Base-by-base conservation (phyloP, 2,888 invertebrate genomes). In the Callinectes sapidus region DNA sequence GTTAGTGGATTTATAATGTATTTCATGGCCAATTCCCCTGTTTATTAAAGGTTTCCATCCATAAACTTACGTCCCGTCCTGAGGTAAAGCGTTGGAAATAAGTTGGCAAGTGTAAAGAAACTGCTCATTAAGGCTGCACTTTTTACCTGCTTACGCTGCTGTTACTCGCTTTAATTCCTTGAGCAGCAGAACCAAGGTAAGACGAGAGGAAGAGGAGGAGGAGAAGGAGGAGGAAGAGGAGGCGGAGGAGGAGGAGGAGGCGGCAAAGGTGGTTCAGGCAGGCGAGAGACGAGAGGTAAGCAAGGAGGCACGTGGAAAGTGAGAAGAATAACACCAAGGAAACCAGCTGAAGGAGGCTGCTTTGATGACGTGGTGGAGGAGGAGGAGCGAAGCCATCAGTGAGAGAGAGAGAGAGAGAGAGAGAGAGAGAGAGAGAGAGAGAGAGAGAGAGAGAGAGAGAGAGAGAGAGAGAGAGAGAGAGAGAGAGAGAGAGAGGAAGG, bases 321-420 rank as follows among this genome's bases (percentile, higher is more conserved):
- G 61, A 61, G 61, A 61, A 23, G 61, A 6, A 61, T 61, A 61
- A 61, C 23, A 23, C 23, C 61, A 61, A 61, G 61, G 23, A 61
- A 23, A 61, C 23, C 61, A 61, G 61, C 18, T 61, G 61, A 23
- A 18, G 61, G 23, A 23, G 23, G 23, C 23, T 61, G 18, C 23
- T 61, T 61, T 61, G 61, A 61, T 61, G 23, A 23, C 61, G 23
- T 61, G 61, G 61, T 61, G 28, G 71, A 66, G 66, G 18, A 66
- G 66, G 18, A 23, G 23, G 3, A 71, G 71, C 16, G 28, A 71
- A 28, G 23, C 2, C 16, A 18, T 18, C 18, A 66, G 66, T 18
- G 66, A 66, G 66, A 66, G 66, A 66, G 66, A 66, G 66, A 66
- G 66, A 71, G 71, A 28, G 71, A n/a, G 71, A n/a, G 71, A 71